phyloP scores from a whole-genome alignment of 2,113 vertebrate genomes.

The Ictalurus punctatus region DNA sequence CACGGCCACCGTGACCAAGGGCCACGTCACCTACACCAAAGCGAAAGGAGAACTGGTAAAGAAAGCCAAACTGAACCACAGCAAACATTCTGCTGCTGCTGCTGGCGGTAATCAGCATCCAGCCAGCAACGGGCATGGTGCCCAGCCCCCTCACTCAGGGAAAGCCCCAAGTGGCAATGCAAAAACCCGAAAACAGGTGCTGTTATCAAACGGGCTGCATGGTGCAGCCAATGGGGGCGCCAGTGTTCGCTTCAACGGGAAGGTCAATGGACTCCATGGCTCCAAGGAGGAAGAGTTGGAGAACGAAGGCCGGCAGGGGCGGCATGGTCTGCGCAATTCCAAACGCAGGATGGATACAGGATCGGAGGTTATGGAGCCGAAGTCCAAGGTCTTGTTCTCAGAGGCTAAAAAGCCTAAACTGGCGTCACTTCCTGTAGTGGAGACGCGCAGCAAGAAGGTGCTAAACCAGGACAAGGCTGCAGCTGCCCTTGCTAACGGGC shows the following conservation, averaged over 20 bases:
- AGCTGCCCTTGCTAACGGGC: constrained; percentile 69
- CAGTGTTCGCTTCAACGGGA: constrained; percentile 84
- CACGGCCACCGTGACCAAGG: constrained; percentile 98
- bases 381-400: constrained; percentile 26
- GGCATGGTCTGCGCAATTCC: constrained; percentile 94
- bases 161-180: constrained; percentile 99
- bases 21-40: constrained; percentile 99
- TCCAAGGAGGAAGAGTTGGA: constrained; percentile 71
- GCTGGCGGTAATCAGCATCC: constrained; percentile 72
- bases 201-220: constrained; percentile 81
- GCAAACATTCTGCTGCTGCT: constrained; percentile 86
- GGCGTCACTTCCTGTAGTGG: constrained; percentile 72
- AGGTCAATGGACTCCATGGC: constrained; percentile 90
- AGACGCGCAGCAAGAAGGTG: constrained; percentile 83
- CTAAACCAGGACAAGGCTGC: constrained; percentile 60
- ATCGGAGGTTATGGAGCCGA: not conserved
- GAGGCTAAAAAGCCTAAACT: constrained; percentile 73
- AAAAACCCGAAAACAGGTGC: constrained; percentile 99
- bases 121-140: constrained; percentile 75
- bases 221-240: constrained; percentile 47
- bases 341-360: constrained; percentile 90
- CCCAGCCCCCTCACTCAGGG: constrained; percentile 95
- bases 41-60: constrained; percentile 98
- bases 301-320: constrained; percentile 74
- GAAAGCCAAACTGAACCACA: constrained; percentile 97